Percentiles rank a stretch among this genome's conserved stretches.
Evolutionary conservation across 2,797 vertebrate species (phyloP).

Genomic region (Pempheris klunzingeri): DNA sequence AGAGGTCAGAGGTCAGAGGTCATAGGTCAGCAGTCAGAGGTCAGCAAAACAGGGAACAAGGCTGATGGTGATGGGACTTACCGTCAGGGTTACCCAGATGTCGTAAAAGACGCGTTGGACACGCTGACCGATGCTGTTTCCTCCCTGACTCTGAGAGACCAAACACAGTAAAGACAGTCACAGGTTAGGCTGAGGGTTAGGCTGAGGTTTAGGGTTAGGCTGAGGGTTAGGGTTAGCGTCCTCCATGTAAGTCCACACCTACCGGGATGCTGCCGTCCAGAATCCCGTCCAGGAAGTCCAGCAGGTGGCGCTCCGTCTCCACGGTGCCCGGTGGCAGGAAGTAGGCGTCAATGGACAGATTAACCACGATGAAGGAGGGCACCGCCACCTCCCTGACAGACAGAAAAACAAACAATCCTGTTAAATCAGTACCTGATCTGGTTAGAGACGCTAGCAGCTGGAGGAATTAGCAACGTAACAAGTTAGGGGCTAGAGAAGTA

Average conservation of each 20-base stretch:
- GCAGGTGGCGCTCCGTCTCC: slow-evolving; percentile 87
- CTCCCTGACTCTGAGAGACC: slow-evolving; percentile 69
- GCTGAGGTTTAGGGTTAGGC: too few relatives aligned
- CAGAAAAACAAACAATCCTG: neutral
- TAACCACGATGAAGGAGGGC: slow-evolving; percentile 91
- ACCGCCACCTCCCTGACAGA: slow-evolving; percentile 86
- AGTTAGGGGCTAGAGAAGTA: too few relatives aligned
- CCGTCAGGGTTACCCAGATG: slow-evolving; percentile 12
- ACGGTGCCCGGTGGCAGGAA: slow-evolving; percentile 87
- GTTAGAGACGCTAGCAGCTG: neutral
- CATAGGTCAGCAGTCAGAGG: too few relatives aligned
- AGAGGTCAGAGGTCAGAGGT: slow-evolving; percentile 25
- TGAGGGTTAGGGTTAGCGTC: too few relatives aligned
- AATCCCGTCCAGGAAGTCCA: slow-evolving; percentile 90
- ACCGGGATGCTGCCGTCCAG: slow-evolving; percentile 90
- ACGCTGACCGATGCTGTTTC: slow-evolving; percentile 58
- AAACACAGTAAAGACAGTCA: too few relatives aligned
- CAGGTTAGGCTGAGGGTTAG: too few relatives aligned
- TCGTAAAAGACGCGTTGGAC: slow-evolving; percentile 51
- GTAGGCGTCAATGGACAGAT: slow-evolving; percentile 95
- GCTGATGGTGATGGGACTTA: slow-evolving; percentile 26
- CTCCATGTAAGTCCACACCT: neutral
- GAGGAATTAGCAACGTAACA: too few relatives aligned
- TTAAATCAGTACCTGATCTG: too few relatives aligned
- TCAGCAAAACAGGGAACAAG: neutral